Conservation (phyloP, 64 coral and sea anemone genomes). For the Dendronephthya gigantea region DNA sequence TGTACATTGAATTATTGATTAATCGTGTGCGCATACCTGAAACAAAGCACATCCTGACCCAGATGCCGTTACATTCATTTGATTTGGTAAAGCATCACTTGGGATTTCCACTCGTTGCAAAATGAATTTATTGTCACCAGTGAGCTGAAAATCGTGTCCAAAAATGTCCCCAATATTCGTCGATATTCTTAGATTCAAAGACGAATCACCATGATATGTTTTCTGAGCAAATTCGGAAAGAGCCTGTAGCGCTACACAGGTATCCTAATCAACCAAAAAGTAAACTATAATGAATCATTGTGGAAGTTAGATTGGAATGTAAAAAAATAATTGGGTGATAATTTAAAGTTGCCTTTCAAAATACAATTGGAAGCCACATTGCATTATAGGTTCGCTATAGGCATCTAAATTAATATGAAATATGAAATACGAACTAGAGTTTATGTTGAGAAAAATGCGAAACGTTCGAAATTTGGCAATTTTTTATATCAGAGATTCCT, state of each 20-base stretch:
- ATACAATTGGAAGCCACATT: no score
- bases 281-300: no score
- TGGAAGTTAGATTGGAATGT: no score
- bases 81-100: background rate
- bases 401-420: no score
- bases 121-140: conserved; percentile 47
- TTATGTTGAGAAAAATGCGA: no score
- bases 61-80: conserved; percentile 12
- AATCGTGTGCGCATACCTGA: conserved; percentile 24
- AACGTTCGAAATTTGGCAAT: no score
- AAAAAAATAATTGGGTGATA: no score
- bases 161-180: conserved; percentile 20
- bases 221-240: conserved; percentile 47
- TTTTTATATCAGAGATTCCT: no score
- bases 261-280: conserved; percentile 50
- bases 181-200: conserved; percentile 21
- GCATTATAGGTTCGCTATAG: no score
- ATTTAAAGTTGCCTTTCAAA: no score
- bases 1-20: no score
- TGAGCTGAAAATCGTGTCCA: conserved; percentile 46
- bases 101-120: conserved; percentile 56
- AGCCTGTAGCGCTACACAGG: conserved; percentile 80
- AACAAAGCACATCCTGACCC: conserved; percentile 55
- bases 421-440: no score
- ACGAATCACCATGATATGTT: background rate